Evolutionary conservation across 1,140 invertebrate species (phyloP).

Genomic region (Wasmannia auropunctata): DNA sequence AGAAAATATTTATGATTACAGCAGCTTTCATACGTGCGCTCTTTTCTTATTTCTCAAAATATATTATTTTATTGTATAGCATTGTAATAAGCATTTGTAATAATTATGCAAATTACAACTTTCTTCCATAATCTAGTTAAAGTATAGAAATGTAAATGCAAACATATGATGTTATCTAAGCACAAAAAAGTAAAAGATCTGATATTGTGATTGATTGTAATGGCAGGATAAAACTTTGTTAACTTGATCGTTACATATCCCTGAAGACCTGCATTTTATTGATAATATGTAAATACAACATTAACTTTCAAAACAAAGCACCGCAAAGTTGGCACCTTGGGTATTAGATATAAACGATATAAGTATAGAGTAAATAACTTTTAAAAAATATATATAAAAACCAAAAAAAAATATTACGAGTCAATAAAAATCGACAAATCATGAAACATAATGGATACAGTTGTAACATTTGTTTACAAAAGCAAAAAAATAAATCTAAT

Average conservation of each 20-base stretch:
- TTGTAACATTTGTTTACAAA: neutral
- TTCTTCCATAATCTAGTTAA: neutral
- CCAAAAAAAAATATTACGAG: neutral
- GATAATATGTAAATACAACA: slow-evolving; percentile 5
- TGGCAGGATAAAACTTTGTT: neutral
- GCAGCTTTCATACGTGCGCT: neutral
- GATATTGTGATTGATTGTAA: neutral
- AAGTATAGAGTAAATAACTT: neutral
- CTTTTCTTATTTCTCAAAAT: neutral
- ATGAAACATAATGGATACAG: neutral
- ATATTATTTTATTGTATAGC: neutral
- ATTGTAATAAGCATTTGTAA: neutral
- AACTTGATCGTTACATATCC: slow-evolving; percentile 8
- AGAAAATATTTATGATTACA: slow-evolving; percentile 19
- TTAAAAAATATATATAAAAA: neutral
- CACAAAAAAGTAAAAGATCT: neutral
- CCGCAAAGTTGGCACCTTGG: neutral
- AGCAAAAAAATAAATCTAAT: neutral
- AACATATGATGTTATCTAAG: neutral
- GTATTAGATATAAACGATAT: neutral
- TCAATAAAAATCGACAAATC: neutral
- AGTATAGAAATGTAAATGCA: neutral
- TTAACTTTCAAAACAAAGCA: slow-evolving; percentile 15
- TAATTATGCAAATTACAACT: neutral
- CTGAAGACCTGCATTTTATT: neutral